These are phyloP conservation scores for Drosophila nebulosa DNA, from an alignment of 1,140 invertebrate species.

Conservation along the genomic window DNA sequence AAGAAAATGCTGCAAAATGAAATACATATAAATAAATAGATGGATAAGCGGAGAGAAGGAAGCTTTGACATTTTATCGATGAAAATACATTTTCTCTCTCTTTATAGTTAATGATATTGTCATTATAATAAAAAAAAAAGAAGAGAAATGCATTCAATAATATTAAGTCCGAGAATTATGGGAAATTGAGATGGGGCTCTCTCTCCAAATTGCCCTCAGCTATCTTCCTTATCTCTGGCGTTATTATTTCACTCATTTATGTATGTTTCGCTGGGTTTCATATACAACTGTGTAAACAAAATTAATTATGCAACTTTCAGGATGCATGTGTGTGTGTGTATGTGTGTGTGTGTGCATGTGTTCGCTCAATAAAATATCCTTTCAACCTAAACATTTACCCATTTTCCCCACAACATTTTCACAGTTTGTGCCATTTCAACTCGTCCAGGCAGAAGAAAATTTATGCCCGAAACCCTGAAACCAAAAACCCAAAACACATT, in stretches of 20 bases:
- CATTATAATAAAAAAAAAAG: slow-evolving; percentile 7
- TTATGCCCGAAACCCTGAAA: slow-evolving; percentile 66
- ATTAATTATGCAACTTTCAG: slow-evolving; percentile 71
- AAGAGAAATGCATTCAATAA: neutral
- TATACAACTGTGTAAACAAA: slow-evolving; percentile 77
- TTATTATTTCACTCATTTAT: slow-evolving; percentile 23
- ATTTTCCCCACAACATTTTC: slow-evolving; percentile 23
- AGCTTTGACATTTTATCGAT: slow-evolving; percentile 66
- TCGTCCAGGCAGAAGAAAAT: slow-evolving; percentile 63
- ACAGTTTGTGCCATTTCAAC: slow-evolving; percentile 11
- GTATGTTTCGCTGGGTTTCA: slow-evolving; percentile 47
- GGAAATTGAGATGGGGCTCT: neutral
- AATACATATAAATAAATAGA: slow-evolving; percentile 48
- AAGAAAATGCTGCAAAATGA: slow-evolving; percentile 25
- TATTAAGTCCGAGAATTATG: neutral
- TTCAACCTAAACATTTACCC: slow-evolving; percentile 57
- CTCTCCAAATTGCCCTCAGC: too few species aligned
- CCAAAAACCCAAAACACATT: slow-evolving; percentile 57
- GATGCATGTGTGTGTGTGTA: neutral
- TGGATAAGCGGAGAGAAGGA: slow-evolving; percentile 19
- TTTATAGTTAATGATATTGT: slow-evolving; percentile 65
- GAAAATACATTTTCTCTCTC: neutral
- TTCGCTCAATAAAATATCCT: slow-evolving; percentile 59
- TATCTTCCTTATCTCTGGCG: neutral
- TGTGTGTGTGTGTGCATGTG: neutral